Conservation (phyloP, 2,113 vertebrate genomes). For the Kobus ellipsiprymnus region DNA sequence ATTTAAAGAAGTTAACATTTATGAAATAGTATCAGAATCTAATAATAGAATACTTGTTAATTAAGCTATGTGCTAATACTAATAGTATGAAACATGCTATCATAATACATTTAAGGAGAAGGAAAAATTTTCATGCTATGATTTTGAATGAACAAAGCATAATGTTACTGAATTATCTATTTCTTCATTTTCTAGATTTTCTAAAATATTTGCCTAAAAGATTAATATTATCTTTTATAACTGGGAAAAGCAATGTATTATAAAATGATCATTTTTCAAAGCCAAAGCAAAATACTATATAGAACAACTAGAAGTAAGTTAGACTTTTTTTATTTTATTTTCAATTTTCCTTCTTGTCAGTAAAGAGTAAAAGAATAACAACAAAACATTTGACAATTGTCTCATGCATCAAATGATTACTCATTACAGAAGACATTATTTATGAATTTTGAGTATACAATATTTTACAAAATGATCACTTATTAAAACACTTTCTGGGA, state of each 20-base stretch:
- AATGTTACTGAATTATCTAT: background rate
- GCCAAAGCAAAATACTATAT: background rate
- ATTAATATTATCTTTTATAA: background rate
- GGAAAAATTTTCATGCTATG: background rate
- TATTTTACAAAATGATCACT: background rate
- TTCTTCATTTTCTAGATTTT: background rate
- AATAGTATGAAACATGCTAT: background rate
- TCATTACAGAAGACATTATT: background rate
- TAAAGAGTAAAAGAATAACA: background rate
- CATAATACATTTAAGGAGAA: background rate
- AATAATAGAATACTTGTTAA: background rate
- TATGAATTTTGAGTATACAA: background rate
- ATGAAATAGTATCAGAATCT: background rate
- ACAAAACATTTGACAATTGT: background rate
- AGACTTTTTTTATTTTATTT: background rate
- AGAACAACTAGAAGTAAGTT: background rate
- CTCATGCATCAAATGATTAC: background rate
- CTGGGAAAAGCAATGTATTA: background rate
- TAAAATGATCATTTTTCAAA: background rate
- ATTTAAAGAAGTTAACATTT: background rate
- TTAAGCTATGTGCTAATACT: background rate
- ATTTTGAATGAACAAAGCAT: background rate
- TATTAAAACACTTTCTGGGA: conserved; percentile 16
- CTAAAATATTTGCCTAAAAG: background rate
- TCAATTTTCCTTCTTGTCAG: background rate